phyloP scores from a whole-genome alignment of 2,797 vertebrate species.

The Tauraco hartlaubi region DNA sequence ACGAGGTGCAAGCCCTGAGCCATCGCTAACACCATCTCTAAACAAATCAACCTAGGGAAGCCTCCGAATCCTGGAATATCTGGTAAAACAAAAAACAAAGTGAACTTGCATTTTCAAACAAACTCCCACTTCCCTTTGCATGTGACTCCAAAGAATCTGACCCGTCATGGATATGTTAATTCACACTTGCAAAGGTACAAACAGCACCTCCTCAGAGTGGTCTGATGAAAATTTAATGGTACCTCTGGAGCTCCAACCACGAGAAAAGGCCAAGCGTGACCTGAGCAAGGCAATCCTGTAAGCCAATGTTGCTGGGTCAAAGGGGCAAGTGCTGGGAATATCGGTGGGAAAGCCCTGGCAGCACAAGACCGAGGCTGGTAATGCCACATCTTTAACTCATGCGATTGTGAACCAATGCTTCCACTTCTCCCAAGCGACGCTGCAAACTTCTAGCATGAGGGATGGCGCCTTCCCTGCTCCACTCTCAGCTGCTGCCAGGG shows the following conservation, averaged over 20 bases:
- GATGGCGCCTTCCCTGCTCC: neutral
- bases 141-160: neutral
- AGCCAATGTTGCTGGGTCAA: neutral
- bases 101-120: neutral
- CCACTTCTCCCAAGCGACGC: neutral
- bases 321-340: neutral
- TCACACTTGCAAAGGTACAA: neutral
- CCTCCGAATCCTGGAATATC: neutral
- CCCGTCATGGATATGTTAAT: neutral
- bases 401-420: neutral
- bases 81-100: neutral
- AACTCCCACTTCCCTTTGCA: neutral
- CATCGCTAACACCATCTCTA: neutral
- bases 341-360: rapidly evolving
- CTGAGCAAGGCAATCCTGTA: neutral
- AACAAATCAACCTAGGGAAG: neutral
- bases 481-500: neutral
- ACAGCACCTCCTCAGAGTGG: neutral
- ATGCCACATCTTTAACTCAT: neutral
- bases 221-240: constrained; percentile 5
- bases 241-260: neutral
- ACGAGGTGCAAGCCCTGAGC: neutral
- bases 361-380: neutral
- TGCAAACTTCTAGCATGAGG: neutral
- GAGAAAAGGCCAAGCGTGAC: neutral